These are phyloP conservation scores for Caenorhabditis sp. DNA, from an alignment of 2,888 invertebrate genomes.

Conservation along the genomic window DNA sequence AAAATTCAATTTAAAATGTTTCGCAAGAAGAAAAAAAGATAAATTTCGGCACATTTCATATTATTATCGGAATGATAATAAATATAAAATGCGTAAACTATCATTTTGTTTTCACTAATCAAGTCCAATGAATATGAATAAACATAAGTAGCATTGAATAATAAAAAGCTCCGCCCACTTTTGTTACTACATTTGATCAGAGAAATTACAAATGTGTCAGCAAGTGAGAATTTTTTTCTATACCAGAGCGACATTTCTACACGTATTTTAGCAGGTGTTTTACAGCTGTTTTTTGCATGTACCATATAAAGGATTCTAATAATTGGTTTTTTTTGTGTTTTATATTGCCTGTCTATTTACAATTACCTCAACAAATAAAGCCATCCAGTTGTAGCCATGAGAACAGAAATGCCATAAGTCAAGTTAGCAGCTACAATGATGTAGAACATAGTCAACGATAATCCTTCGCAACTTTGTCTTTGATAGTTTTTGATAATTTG, in stretches of 20 bases:
- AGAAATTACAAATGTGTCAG: background rate
- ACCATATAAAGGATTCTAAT: too few relatives aligned
- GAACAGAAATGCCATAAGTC: slow-evolving; percentile 72
- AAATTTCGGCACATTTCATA: too few relatives aligned
- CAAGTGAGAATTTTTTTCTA: too few relatives aligned
- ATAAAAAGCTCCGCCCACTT: too few relatives aligned
- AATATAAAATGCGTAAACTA: background rate
- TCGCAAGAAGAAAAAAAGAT: background rate
- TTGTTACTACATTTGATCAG: background rate
- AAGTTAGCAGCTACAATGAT: slow-evolving; percentile 69
- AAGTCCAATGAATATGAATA: too few relatives aligned
- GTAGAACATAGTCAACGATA: slow-evolving; percentile 70
- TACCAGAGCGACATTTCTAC: too few relatives aligned
- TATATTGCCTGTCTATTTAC: too few relatives aligned
- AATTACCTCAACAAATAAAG: slow-evolving; percentile 56
- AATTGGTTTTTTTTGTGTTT: too few relatives aligned
- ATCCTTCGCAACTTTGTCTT: slow-evolving; percentile 67
- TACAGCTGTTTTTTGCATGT: too few relatives aligned
- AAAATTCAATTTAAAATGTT: background rate
- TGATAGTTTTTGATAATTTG: slow-evolving; percentile 69
- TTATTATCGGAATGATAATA: background rate
- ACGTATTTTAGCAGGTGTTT: too few relatives aligned
- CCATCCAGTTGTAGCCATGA: slow-evolving; percentile 68
- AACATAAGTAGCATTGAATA: too few relatives aligned
- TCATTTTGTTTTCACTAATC: too few relatives aligned